Evolutionary conservation across 2,888 invertebrate species (phyloP), one percentile per base, ranked within the genome.

Genomic region (Xanthia icteritia): DNA sequence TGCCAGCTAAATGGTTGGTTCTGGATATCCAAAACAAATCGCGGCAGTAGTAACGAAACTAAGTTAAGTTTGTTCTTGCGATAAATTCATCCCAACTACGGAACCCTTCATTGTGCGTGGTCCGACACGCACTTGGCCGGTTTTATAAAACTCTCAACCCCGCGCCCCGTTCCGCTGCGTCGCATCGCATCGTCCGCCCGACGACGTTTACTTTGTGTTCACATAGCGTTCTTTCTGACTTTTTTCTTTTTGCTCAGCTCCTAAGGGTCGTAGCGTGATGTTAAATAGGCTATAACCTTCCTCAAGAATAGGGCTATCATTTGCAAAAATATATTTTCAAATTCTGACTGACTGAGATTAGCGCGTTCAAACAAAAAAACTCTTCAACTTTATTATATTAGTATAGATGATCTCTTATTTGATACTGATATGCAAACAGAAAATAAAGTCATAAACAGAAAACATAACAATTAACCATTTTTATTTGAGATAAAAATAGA

Each of bases 401-500:
- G 23, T 23, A 54, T 23, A 54, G 23, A 56, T 45, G 0, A 54
- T 36, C 15, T n/a, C 36, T 51, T 39, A 17, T 23, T 56, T 23
- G 4, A 5, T 9, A 27, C 5, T 31, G 3, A 31, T 56, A 31
- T 9, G 39, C 0, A 36, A 36, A 64, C 2, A 51, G 5, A 66
- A 56, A 66, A 48, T 31, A 64, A 31, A 17, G 5, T 39, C 23
- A 17, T 11, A 11, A 27, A 42, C 9, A n/a, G 8, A 69, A 60
- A 54, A 8, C 23, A 51, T 3, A 31, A 9, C n/a, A 31, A 1
- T 39, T 17, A 45, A 31, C 8, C 6, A 45, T 54, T 51, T 20
- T 4, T 5, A n/a, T 23, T 51, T 6, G 3, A 27, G 5, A n/a
- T 36, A 51, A 42, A 83, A 71, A 83, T 79, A 69, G n/a, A 54